A percentile compares a stretch with the other conserved stretches of the same genome.
These are phyloP conservation scores for Gorsachius goisagi DNA, from an alignment of 2,113 vertebrate genomes.

Conservation along the genomic window DNA sequence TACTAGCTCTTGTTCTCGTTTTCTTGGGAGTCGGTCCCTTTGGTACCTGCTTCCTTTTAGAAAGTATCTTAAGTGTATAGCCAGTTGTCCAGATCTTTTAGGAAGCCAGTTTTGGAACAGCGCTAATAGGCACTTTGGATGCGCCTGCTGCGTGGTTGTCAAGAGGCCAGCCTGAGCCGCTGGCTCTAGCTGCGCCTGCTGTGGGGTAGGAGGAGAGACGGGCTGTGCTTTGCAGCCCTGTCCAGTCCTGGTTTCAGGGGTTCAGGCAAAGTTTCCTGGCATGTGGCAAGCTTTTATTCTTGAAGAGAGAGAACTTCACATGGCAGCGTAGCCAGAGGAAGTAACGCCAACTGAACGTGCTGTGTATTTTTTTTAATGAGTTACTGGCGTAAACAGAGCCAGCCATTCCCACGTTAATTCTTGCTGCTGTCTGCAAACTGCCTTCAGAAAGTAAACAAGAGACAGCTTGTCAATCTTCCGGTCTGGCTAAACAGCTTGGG, in stretches of 20 bases:
- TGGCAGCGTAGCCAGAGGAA: neutral
- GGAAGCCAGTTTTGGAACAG: neutral
- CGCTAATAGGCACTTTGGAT: neutral
- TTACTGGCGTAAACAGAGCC: neutral
- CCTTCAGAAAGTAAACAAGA: neutral
- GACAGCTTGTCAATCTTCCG: neutral
- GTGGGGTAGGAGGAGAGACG: accelerated
- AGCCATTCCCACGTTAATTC: neutral
- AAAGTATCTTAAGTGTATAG: neutral
- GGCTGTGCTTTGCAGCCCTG: neutral
- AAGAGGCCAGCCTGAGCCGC: neutral
- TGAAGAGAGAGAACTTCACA: neutral
- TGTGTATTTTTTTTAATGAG: neutral
- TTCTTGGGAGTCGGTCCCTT: neutral
- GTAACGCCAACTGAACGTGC: neutral
- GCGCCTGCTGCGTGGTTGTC: neutral
- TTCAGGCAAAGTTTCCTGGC: neutral
- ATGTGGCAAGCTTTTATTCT: neutral
- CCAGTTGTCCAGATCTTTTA: neutral
- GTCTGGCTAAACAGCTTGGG: neutral
- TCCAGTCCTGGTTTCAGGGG: neutral
- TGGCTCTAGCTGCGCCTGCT: neutral
- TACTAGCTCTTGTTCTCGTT: neutral
- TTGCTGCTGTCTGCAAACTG: neutral
- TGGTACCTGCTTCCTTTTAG: neutral